These are phyloP conservation scores for Aratinga solstitialis DNA, from an alignment of 2,797 vertebrate genomes.

Conservation along the genomic window DNA sequence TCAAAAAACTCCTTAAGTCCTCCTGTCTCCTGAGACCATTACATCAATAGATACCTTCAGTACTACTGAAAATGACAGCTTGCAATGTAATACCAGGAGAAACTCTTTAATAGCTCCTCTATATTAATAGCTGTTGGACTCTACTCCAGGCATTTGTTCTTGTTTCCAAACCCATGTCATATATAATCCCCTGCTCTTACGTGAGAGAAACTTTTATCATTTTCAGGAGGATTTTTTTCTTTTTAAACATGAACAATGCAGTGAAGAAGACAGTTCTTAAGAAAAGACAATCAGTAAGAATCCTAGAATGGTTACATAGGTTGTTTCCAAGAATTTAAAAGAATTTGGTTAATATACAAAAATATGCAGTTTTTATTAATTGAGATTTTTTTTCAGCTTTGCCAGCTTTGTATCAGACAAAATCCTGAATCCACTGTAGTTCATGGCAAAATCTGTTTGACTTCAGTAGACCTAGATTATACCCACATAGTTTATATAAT, in stretches of 20 bases:
- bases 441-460: neutral
- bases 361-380: neutral
- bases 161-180: neutral
- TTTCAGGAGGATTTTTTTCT: neutral
- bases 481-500: neutral
- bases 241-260: neutral
- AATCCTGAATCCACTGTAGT: neutral
- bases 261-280: neutral
- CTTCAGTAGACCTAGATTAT: neutral
- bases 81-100: constrained; percentile 49
- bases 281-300: neutral
- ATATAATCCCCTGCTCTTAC: neutral
- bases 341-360: neutral
- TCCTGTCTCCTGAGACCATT: constrained; percentile 57
- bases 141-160: neutral
- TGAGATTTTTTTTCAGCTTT: neutral
- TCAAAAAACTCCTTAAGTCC: constrained; percentile 61
- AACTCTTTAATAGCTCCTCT: constrained; percentile 25
- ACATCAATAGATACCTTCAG: constrained; percentile 55
- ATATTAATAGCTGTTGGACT: constrained; percentile 46
- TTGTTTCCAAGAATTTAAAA: neutral
- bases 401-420: neutral
- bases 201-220: neutral
- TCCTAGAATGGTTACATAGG: neutral
- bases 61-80: constrained; percentile 48